Evolutionary conservation across 1,140 invertebrate species (phyloP).

Genomic region (Aethina tumida): DNA sequence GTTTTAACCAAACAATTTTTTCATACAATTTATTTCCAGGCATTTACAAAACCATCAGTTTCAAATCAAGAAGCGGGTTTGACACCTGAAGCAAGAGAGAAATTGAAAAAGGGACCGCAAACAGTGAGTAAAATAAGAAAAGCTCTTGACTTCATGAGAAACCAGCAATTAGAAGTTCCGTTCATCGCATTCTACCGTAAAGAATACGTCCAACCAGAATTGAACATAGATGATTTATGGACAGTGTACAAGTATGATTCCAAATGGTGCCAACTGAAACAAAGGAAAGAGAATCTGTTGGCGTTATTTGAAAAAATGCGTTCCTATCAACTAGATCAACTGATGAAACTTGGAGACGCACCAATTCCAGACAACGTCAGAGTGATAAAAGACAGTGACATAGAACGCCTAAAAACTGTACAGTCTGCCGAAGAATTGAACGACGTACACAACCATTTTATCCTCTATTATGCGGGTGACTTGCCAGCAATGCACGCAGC

Average conservation of each 20-base stretch:
- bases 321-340: conserved; percentile 75
- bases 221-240: conserved; percentile 95
- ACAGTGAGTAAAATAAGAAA: conserved; percentile 85
- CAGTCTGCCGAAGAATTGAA: conserved; percentile 86
- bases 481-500: conserved; percentile 77
- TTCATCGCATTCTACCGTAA: conserved; percentile 99
- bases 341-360: conserved; percentile 75
- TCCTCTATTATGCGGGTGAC: conserved; percentile 84
- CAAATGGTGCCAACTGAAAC: conserved; percentile 89
- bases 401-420: conserved; percentile 68
- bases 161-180: conserved; percentile 90
- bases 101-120: conserved; percentile 47
- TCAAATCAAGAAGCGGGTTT: conserved; percentile 60
- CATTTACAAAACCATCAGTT: conserved; percentile 74
- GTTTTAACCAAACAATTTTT: not conserved
- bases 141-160: conserved; percentile 91
- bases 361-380: conserved; percentile 74
- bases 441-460: conserved; percentile 89
- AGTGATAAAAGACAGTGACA: conserved; percentile 76
- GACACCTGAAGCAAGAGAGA: conserved; percentile 42
- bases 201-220: conserved; percentile 91
- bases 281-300: conserved; percentile 76
- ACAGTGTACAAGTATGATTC: conserved; percentile 93
- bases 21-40: conserved; percentile 47
- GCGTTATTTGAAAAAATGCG: conserved; percentile 87